These are phyloP conservation scores for Crocidura indochinensis DNA, from an alignment of 2,797 vertebrate species.

Conservation along the genomic window DNA sequence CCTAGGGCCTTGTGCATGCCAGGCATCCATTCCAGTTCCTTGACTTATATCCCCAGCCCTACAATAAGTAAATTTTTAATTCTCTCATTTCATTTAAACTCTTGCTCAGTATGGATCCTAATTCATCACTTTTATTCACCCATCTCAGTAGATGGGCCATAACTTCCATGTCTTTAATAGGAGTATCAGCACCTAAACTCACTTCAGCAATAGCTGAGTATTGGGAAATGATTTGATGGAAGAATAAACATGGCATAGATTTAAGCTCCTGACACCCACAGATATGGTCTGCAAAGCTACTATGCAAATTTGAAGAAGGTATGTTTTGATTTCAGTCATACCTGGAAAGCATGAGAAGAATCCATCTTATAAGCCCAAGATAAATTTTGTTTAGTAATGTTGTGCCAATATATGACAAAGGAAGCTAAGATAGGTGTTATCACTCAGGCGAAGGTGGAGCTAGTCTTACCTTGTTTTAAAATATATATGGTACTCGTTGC, in stretches of 20 bases:
- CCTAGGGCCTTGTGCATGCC: too few relatives aligned
- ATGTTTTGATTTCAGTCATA: conserved; percentile 37
- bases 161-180: conserved; percentile 32
- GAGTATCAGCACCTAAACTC: conserved; percentile 44
- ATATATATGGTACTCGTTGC: conserved; percentile 97
- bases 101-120: not conserved
- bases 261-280: conserved; percentile 29
- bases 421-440: not conserved
- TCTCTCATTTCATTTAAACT: conserved; percentile 34
- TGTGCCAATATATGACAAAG: not conserved
- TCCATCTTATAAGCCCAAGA: conserved; percentile 18
- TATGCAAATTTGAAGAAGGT: conserved; percentile 38
- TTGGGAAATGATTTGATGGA: conserved; percentile 50
- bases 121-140: conserved; percentile 14
- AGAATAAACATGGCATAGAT: conserved; percentile 38
- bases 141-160: not conserved
- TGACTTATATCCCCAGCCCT: too few relatives aligned
- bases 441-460: not conserved
- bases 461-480: conserved; percentile 94
- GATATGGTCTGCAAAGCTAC: conserved; percentile 32
- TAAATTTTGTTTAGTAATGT: conserved; percentile 15
- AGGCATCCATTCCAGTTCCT: too few relatives aligned
- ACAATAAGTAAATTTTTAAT: conserved; percentile 34
- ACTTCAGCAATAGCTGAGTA: conserved; percentile 59
- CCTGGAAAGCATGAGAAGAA: conserved; percentile 30